A percentile compares a stretch with the other conserved stretches of the same genome.
Conservation (phyloP, 1,140 invertebrate species). For the Cryptotermes secundus region DNA sequence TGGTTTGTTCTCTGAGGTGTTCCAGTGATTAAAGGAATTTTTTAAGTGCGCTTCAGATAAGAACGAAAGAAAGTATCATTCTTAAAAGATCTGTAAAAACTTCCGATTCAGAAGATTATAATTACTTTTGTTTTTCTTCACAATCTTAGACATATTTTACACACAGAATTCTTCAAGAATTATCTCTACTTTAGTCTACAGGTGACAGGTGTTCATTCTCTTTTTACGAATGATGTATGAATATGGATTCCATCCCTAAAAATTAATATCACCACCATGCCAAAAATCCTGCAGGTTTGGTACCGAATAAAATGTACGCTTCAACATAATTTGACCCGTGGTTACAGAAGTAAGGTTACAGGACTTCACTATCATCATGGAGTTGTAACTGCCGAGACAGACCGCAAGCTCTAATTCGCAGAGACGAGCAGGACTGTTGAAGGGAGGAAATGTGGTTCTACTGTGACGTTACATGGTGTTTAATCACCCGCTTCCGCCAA, state of each 20-base stretch:
- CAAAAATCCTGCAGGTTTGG: neutral
- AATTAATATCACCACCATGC: neutral
- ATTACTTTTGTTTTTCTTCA: too few relatives aligned
- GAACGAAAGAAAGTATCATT: too few relatives aligned
- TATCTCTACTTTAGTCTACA: too few relatives aligned
- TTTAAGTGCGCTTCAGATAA: too few relatives aligned
- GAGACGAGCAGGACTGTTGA: constrained; percentile 1
- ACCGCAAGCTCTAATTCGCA: neutral
- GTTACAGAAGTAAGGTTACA: neutral
- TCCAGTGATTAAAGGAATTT: too few relatives aligned
- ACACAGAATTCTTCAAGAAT: too few relatives aligned
- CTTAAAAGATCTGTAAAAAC: too few relatives aligned
- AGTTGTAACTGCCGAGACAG: neutral
- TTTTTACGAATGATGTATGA: too few relatives aligned
- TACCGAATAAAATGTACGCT: neutral
- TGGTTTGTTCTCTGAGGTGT: too few relatives aligned
- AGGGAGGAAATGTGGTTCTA: neutral
- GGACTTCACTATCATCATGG: neutral
- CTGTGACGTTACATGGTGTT: constrained; percentile 11
- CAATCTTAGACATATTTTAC: too few relatives aligned
- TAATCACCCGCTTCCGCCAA: neutral
- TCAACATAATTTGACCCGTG: neutral
- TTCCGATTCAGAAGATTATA: too few relatives aligned
- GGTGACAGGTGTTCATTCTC: too few relatives aligned
- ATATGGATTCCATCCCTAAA: neutral